A percentile compares a stretch with the other conserved stretches of the same genome.
These are phyloP conservation scores for Aurelia sp. DNA, from an alignment of 30 jellyfish, hydroid and myxozoan species.

Conservation along the genomic window DNA sequence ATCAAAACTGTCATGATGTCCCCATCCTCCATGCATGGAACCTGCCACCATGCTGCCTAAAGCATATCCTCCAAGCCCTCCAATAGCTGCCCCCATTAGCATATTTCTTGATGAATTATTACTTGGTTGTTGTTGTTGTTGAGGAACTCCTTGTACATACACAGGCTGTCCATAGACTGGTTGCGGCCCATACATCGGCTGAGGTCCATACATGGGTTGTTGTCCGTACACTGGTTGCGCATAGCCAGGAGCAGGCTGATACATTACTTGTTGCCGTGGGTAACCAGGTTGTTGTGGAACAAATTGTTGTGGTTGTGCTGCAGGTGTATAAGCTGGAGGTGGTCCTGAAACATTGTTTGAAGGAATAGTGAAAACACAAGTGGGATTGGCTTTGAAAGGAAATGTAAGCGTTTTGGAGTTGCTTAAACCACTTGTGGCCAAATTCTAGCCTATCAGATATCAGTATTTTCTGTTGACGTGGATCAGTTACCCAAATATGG, in stretches of 20 bases:
- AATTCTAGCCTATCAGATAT: too few species aligned
- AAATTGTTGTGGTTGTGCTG: conserved; percentile 44
- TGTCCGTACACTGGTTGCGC: conserved; percentile 60
- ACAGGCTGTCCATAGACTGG: conserved; percentile 82
- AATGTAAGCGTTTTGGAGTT: too few species aligned
- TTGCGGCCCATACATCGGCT: conserved; percentile 78
- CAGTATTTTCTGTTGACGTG: too few species aligned
- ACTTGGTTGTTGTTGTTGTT: conserved; percentile 81
- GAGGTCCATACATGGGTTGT: conserved; percentile 74
- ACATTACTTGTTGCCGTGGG: conserved; percentile 36
- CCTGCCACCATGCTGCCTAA: conserved; percentile 83
- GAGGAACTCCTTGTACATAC: conserved; percentile 81
- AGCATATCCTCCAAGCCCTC: conserved; percentile 91
- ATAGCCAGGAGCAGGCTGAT: conserved; percentile 69
- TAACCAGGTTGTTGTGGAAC: conserved; percentile 48
- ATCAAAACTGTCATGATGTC: conserved; percentile 74
- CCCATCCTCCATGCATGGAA: conserved; percentile 67
- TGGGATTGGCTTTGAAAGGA: too few species aligned
- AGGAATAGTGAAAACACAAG: too few species aligned
- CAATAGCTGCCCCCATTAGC: conserved; percentile 97
- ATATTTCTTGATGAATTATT: conserved; percentile 82
- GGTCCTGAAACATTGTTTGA: conserved; percentile 21
- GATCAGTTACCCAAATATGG: too few species aligned
- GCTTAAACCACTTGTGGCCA: too few species aligned
- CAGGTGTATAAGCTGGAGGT: conserved; percentile 62